Conservation (phyloP, 1,140 invertebrate genomes). For the Drosophila lacteicornis region DNA sequence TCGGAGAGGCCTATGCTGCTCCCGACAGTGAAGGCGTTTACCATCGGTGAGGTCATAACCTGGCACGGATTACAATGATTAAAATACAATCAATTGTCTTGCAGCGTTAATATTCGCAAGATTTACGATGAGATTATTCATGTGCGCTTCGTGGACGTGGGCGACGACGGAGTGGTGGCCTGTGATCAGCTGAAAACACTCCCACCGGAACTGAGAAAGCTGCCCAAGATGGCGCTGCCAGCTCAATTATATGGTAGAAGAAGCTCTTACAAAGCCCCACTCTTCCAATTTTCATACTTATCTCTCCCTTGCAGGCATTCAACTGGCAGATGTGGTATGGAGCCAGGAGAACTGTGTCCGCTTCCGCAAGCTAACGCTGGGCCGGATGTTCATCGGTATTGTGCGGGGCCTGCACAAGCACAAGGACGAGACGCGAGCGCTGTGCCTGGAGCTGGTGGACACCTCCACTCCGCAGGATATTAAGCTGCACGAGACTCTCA, state of each 20-base stretch:
- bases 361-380: slow-evolving; percentile 75
- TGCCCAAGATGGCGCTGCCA: slow-evolving; percentile 78
- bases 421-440: slow-evolving; percentile 42
- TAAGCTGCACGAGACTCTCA: slow-evolving; percentile 69
- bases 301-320: slow-evolving; percentile 54
- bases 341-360: slow-evolving; percentile 75
- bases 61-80: not conserved
- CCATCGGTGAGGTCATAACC: slow-evolving; percentile 63
- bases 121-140: slow-evolving; percentile 78
- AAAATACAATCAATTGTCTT: not conserved
- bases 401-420: slow-evolving; percentile 50
- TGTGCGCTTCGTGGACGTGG: slow-evolving; percentile 75
- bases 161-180: slow-evolving; percentile 71
- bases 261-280: not conserved
- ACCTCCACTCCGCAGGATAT: slow-evolving; percentile 72
- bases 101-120: slow-evolving; percentile 74
- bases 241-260: slow-evolving; percentile 80
- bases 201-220: slow-evolving; percentile 58
- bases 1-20: slow-evolving; percentile 74
- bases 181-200: slow-evolving; percentile 70
- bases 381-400: slow-evolving; percentile 74
- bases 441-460: slow-evolving; percentile 69
- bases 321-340: slow-evolving; percentile 65
- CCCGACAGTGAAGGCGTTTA: slow-evolving; percentile 71
- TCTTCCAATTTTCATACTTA: rapidly evolving